phyloP scores from a whole-genome alignment of 1,140 invertebrate genomes.

The Bombus haemorrhoidalis region DNA sequence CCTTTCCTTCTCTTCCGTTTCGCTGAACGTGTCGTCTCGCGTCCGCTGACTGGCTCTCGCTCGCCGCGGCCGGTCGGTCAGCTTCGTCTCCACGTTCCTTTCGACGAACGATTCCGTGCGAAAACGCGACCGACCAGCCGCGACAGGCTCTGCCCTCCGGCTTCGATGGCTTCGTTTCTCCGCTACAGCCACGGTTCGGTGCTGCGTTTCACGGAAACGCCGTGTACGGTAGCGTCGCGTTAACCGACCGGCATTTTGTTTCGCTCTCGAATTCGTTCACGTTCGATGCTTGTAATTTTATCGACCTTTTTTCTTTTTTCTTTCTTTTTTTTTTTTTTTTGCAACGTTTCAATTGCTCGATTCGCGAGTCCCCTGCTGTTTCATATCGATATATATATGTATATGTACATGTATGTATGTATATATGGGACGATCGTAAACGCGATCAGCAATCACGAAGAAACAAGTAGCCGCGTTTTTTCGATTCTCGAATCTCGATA shows the following conservation, averaged over 20 bases:
- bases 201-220: background rate
- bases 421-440: too few relatives aligned
- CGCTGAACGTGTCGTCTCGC: conserved; percentile 28
- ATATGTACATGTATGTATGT: too few relatives aligned
- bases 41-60: background rate
- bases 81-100: conserved; percentile 56
- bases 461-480: too few relatives aligned
- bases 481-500: too few relatives aligned
- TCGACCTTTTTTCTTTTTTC: too few relatives aligned
- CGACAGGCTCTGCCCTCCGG: conserved; percentile 17
- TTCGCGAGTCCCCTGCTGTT: too few relatives aligned
- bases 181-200: background rate
- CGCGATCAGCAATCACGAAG: fast-evolving
- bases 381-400: too few relatives aligned
- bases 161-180: background rate
- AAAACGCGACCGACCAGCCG: conserved; percentile 38
- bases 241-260: too few relatives aligned
- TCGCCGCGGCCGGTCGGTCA: conserved; percentile 7
- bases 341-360: fast-evolving
- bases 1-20: conserved; percentile 49
- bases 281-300: too few relatives aligned
- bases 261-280: too few relatives aligned
- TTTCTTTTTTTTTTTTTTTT: too few relatives aligned
- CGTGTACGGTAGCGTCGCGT: too few relatives aligned
- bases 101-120: conserved; percentile 31